Percentiles rank a stretch among this genome's conserved stretches.
Evolutionary conservation across 2,113 vertebrate genomes (phyloP).

Genomic region (Catharus fuscescens): DNA sequence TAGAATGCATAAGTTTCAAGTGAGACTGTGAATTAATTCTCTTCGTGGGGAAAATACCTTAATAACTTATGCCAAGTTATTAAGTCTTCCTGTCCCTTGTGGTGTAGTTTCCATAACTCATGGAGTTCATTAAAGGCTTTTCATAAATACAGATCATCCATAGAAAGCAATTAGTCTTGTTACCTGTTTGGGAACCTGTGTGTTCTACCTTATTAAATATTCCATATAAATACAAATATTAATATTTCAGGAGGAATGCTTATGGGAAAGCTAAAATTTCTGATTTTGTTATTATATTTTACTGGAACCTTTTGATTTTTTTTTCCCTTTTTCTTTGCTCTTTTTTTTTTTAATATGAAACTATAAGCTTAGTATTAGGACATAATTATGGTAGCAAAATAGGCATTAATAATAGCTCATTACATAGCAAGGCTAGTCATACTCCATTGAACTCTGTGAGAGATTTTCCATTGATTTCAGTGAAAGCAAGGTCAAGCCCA

Average conservation of each 20-base stretch:
- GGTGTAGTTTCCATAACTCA: not conserved
- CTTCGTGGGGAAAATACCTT: slow-evolving; percentile 9
- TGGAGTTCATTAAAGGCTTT: slow-evolving; percentile 33
- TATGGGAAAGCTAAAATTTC: not conserved
- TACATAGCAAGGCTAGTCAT: not conserved
- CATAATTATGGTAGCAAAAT: not conserved
- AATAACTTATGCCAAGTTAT: slow-evolving; percentile 38
- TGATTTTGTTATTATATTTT: not conserved
- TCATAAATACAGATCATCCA: not conserved
- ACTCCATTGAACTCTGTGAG: not conserved
- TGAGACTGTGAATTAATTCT: slow-evolving; percentile 43
- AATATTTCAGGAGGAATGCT: not conserved
- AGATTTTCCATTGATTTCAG: not conserved
- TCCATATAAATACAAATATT: slow-evolving; percentile 4
- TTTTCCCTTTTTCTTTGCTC: fast-evolving
- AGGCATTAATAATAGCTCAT: not conserved
- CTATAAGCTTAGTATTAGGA: not conserved
- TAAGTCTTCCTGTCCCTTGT: slow-evolving; percentile 49
- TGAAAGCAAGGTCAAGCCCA: not conserved
- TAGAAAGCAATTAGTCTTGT: not conserved
- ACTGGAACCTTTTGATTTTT: not conserved
- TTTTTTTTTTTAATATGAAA: not conserved
- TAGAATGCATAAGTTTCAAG: not conserved
- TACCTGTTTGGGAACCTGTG: not conserved
- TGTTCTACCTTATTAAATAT: not conserved